Evolutionary conservation across 2,888 invertebrate genomes (phyloP).

Genomic region (Magallana nippona): DNA sequence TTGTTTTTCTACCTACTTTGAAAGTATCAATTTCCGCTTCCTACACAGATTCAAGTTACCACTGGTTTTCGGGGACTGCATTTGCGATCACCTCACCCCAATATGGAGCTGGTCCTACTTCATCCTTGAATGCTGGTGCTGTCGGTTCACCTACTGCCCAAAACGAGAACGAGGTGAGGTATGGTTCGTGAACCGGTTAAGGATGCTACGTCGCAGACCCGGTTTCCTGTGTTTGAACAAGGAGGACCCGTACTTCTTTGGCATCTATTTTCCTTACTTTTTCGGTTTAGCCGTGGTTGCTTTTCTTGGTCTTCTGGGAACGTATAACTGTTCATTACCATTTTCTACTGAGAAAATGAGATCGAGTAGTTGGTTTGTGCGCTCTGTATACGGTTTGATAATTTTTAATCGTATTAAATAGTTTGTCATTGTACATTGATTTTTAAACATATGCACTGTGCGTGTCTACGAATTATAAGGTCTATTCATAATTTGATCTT

Average conservation of each 20-base stretch:
- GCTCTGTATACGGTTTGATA: too few species aligned
- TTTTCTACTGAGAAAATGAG: too few species aligned
- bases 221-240: not conserved
- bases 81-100: not conserved
- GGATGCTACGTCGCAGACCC: not conserved
- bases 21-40: too few species aligned
- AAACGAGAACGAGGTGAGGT: constrained; percentile 1
- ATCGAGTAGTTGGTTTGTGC: too few species aligned
- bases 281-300: not conserved
- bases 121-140: not conserved
- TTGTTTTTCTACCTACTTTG: too few species aligned
- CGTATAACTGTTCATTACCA: too few species aligned
- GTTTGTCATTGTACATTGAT: too few species aligned
- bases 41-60: not conserved
- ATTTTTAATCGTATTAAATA: too few species aligned
- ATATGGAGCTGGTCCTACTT: not conserved
- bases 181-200: not conserved
- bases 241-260: not conserved
- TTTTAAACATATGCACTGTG: too few species aligned
- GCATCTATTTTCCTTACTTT: not conserved
- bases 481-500: too few species aligned
- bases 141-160: not conserved
- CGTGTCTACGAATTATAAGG: too few species aligned
- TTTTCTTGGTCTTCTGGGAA: too few species aligned
- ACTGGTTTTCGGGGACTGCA: not conserved